Evolutionary conservation across 1,140 invertebrate species (phyloP), one percentile per base, ranked within the genome.

Genomic region (Ephestia elutella): DNA sequence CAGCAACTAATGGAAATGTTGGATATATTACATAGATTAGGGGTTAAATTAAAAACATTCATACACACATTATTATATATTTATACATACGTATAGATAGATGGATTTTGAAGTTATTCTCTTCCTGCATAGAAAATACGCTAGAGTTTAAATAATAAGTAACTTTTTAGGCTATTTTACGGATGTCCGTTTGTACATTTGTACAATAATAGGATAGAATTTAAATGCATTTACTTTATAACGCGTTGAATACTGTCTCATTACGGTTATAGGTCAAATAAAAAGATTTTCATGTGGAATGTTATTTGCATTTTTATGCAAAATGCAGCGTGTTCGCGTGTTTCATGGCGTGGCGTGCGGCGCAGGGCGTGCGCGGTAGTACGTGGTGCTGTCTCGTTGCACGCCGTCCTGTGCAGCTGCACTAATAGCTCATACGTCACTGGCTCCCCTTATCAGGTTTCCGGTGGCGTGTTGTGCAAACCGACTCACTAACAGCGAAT

Each of bases 371-470:
- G 38, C 13, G 32, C 38, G 10, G 38, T 17, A 15, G 50, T 0
- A 21, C 50, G 13, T 53, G 50, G 11, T 25, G 50, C 19, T 25
- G 21, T 25, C 21, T 25, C 21, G 7, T 3, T 25, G 21, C 21
- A 25, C 2, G 21, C 21, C 20, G 50, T 28, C 19, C 13, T 35
- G 9, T 35, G 50, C n/a, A n/a, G 25, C 17, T 54, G 51, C 51
- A 54, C 51, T 30, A 54, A 30, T 54, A 25, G 28, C 28, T 54
- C 51, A 28, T 54, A 54, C 51, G 15, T 32, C 51, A 17, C 51
- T 54, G 51, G 25, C 21, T n/a, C 13, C 51, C n/a, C 9, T 28
- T 54, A 54, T 54, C 51, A 30, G 51, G 51, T 54, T 54, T 54
- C 51, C 51, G 51, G 28, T 54, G 51, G 51, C 51, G 51, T 54